Percentiles rank a stretch among this genome's conserved stretches.
Evolutionary conservation across 2,888 invertebrate species (phyloP).

Genomic region (Polymixis flavicincta): DNA sequence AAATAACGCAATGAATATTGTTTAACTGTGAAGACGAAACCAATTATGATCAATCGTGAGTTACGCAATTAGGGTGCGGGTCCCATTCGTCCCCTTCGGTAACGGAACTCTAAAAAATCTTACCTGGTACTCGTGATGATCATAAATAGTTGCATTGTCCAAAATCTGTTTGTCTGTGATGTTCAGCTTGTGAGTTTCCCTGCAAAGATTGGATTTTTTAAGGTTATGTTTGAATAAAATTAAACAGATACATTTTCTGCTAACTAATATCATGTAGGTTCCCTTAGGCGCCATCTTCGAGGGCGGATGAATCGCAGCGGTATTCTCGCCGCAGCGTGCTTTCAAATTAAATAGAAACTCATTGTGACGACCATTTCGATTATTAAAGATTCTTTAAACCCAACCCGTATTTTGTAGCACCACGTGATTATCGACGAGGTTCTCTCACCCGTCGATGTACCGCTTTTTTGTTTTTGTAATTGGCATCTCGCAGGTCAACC

Average conservation of each 20-base stretch:
- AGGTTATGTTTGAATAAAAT: neutral
- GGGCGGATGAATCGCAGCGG: neutral
- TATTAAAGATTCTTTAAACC: too few species aligned
- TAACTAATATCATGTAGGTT: neutral
- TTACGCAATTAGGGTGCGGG: too few species aligned
- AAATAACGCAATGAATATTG: too few species aligned
- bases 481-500: too few species aligned
- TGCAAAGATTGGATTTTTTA: conserved; percentile 53
- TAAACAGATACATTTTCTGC: too few species aligned
- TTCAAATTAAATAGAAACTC: neutral
- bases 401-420: neutral
- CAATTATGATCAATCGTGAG: too few species aligned
- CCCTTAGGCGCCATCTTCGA: too few species aligned
- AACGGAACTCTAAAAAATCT: neutral
- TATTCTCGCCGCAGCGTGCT: neutral
- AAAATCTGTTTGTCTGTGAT: conserved; percentile 69
- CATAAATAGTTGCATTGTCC: conserved; percentile 45
- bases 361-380: neutral
- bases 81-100: too few species aligned
- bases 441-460: neutral
- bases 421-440: neutral
- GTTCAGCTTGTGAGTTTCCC: conserved; percentile 58
- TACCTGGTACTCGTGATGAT: conserved; percentile 58
- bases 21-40: too few species aligned
- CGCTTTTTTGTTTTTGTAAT: too few species aligned